Conservation (phyloP, 2,797 vertebrate species). For the Coreius guichenoti region DNA sequence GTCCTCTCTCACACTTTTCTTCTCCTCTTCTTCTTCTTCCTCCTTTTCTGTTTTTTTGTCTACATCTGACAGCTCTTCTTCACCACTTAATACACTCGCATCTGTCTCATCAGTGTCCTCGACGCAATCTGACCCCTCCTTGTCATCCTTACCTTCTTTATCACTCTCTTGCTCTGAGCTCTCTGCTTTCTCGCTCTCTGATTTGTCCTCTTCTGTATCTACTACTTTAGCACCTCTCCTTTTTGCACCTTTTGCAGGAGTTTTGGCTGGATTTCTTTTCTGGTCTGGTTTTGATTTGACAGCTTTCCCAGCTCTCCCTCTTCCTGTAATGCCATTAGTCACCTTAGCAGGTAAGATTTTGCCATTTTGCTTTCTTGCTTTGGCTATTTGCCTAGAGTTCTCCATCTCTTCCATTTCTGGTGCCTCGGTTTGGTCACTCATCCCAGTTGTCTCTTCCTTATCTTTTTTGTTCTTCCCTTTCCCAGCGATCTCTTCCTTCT, state of each 20-base stretch:
- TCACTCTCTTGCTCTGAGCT: slow-evolving; percentile 66
- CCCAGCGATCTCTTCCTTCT: slow-evolving; percentile 39
- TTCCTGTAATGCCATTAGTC: slow-evolving; percentile 28
- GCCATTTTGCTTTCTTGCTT: slow-evolving; percentile 45
- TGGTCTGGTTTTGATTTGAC: slow-evolving; percentile 47
- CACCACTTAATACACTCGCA: slow-evolving; percentile 65
- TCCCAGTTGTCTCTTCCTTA: slow-evolving; percentile 39
- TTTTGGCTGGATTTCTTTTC: slow-evolving; percentile 46
- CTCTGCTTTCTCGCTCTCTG: slow-evolving; percentile 64
- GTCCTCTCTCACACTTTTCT: slow-evolving; percentile 39
- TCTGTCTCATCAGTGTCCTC: slow-evolving; percentile 63
- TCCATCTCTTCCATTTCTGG: slow-evolving; percentile 47
- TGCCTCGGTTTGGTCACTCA: slow-evolving; percentile 7
- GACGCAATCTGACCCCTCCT: slow-evolving; percentile 62
- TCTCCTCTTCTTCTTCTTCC: slow-evolving; percentile 45
- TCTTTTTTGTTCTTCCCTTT: slow-evolving; percentile 56
- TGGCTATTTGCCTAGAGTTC: slow-evolving; percentile 52
- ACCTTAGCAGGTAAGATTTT: slow-evolving; percentile 43
- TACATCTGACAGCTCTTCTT: slow-evolving; percentile 61
- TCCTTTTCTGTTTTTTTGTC: slow-evolving; percentile 47
- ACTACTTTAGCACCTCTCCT: slow-evolving; percentile 49
- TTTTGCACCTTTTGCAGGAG: slow-evolving; percentile 48
- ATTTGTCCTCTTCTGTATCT: slow-evolving; percentile 64
- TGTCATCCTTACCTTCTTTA: slow-evolving; percentile 60
- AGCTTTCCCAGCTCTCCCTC: slow-evolving; percentile 49